Base-by-base conservation (phyloP, 2,797 vertebrate genomes). In the Micropoecilia bifurca region DNA sequence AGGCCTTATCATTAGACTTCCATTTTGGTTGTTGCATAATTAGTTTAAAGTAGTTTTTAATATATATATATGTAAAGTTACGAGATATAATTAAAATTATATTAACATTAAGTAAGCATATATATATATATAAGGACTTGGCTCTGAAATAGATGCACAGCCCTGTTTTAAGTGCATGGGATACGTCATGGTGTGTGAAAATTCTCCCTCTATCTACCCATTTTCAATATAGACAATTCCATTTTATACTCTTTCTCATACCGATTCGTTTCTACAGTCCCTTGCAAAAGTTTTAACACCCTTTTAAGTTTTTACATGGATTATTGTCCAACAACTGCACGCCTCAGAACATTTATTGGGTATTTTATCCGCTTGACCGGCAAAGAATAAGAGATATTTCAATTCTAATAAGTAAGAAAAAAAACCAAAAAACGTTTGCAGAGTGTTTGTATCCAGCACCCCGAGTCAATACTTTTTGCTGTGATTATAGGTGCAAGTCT, bases 1-100 rank as follows among this genome's bases (percentile, higher is more conserved):
- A 43, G 78, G 82, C 80, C 74, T 76, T 75, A 91, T 85, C 84
- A 76, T 85, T 88, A 90, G 88, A 87, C 76, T 73, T 89, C 75
- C 79, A 80, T 76, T 90, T 91, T 80, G 87, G 80, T 91, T 86
- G 84, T 89, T 92, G 87, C 80, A 79, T 88, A 90, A 86, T 87
- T 92, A 92, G 90, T 89, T 85, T 72, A 89, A 90, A 91, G 91
- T 95, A 92, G 91, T 92, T 89, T 91, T 93, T 95, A 95, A 95
- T 53, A 53, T 53, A 53, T 48, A 48, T 95, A 95, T 95, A 92
- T 90, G 72, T 93, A 88, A 93, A 91, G 82, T 85, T 80, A 80
- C 87, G 87, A 91, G 82, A 93, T 94, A 93, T 92, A 92, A 94
- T 91, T 91, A 76, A 91, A 94, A 93, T 86, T 90, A 79, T 94